A percentile compares a stretch with the other conserved stretches of the same genome.
Conservation (phyloP, 1,140 invertebrate genomes). For the Drosophila setifemur region DNA sequence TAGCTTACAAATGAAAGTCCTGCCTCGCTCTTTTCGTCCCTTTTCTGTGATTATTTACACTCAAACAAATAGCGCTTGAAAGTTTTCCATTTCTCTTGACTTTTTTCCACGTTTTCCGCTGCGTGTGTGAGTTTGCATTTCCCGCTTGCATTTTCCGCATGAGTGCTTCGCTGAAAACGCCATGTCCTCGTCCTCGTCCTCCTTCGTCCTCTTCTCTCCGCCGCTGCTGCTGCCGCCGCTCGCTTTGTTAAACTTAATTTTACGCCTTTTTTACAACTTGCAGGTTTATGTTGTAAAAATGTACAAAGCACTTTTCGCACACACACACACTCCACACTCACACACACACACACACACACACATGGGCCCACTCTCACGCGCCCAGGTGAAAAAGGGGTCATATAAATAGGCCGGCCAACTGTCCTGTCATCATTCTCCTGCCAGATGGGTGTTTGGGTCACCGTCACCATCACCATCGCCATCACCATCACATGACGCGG, state of each 20-base stretch:
- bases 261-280: constrained; percentile 79
- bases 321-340: no score
- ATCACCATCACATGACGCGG: constrained; percentile 51
- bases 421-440: constrained; percentile 51
- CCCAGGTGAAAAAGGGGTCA: constrained; percentile 40
- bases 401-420: constrained; percentile 63
- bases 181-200: neutral
- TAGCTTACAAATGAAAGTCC: neutral
- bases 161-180: constrained; percentile 47
- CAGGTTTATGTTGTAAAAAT: constrained; percentile 69
- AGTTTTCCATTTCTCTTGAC: constrained; percentile 43
- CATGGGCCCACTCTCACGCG: constrained; percentile 12
- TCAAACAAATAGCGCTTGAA: constrained; percentile 79
- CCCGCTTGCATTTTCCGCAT: constrained; percentile 75
- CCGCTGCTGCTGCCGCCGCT: neutral
- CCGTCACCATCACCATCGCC: no score
- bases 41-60: constrained; percentile 77
- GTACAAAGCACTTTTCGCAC: constrained; percentile 54
- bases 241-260: constrained; percentile 80
- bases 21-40: constrained; percentile 1
- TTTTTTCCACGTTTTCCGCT: constrained; percentile 20
- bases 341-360: constrained; percentile 25
- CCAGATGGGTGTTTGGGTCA: constrained; percentile 29
- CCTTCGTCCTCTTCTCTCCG: no score
- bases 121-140: constrained; percentile 72